Evolutionary conservation across 2,113 vertebrate species (phyloP), one percentile per base, ranked within the genome.

Genomic region (Fregata magnificens): DNA sequence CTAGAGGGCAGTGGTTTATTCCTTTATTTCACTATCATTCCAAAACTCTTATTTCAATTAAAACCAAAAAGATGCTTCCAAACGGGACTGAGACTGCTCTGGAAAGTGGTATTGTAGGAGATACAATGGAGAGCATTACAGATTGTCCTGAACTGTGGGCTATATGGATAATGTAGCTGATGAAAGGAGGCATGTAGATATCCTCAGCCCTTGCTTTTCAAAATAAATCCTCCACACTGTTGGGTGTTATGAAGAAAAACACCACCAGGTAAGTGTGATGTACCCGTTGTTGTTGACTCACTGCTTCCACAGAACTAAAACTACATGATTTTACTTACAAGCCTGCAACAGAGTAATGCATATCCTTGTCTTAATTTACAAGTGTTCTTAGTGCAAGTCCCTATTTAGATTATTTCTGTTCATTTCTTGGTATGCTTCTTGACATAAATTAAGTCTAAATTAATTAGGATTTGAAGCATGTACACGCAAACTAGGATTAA

Each of bases 1-100:
- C 97, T 88, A 97, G 97, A 96, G 86, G 86, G 89, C 85, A 86
- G 94, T 11, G 10, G 70, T 90, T 86, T 88, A 82, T 86, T 79
- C 83, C 82, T 62, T 71, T 71, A 76, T 76, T 76, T 92, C 50
- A 77, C 42, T 91, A 79, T 79, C 69, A 67, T 56, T 88, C 49
- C 65, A 45, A 90, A 84, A 34, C 66, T 74, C 59, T 31, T 38
- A 56, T 91, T 90, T 92, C 42, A 45, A 44, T 74, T 83, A 76
- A 86, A 59, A 79, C 63, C 63, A 91, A 85, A 85, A 82, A 83
- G 85, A 55, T 62, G 70, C 72, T 69, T 77, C 67, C 21, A 61
- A 77, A 59, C 10, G 78, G 50, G 81, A 90, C 77, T 77, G 36
- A 76, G 88, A 88, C 45, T 44, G 66, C 79, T 94, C 93, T 95